Percentiles rank a stretch among this genome's conserved stretches.
Conservation (phyloP, 2,888 invertebrate genomes). For the Laspeyria flexula region DNA sequence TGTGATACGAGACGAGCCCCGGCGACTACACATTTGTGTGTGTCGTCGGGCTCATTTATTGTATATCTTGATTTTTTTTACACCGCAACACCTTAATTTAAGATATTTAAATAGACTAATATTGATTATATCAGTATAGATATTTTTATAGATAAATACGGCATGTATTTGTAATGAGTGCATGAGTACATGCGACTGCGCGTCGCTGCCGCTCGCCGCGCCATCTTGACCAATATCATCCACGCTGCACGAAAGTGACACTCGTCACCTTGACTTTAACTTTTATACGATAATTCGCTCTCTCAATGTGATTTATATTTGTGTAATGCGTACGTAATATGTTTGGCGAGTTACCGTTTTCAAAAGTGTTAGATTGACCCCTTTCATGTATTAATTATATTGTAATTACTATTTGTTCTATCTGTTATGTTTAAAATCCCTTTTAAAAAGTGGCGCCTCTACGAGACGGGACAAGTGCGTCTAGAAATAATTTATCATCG, state of each 20-base stretch:
- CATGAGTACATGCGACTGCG: neutral
- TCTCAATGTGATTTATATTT: constrained; percentile 3
- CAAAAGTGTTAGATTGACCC: neutral
- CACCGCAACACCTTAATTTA: constrained; percentile 12
- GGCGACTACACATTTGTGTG: neutral
- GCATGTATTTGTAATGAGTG: constrained; percentile 3
- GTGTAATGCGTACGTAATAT: neutral
- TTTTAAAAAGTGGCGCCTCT: neutral
- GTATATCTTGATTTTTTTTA: constrained; percentile 39
- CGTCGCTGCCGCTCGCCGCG: neutral
- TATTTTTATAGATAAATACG: constrained; percentile 41
- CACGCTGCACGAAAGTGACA: no score
- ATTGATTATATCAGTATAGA: constrained; percentile 26
- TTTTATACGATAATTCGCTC: constrained; percentile 1
- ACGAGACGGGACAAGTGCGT: neutral
- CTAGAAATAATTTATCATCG: constrained; percentile 7
- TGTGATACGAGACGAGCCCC: constrained; percentile 16
- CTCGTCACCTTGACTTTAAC: no score
- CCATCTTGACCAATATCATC: no score
- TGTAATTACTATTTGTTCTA: neutral
- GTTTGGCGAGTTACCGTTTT: constrained; percentile 4
- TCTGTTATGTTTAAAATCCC: constrained; percentile 7
- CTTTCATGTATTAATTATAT: constrained; percentile 2
- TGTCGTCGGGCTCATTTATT: constrained; percentile 27
- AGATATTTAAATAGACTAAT: constrained; percentile 23